Base-by-base conservation (phyloP, 2,888 invertebrate species). In the Athalia cordata region DNA sequence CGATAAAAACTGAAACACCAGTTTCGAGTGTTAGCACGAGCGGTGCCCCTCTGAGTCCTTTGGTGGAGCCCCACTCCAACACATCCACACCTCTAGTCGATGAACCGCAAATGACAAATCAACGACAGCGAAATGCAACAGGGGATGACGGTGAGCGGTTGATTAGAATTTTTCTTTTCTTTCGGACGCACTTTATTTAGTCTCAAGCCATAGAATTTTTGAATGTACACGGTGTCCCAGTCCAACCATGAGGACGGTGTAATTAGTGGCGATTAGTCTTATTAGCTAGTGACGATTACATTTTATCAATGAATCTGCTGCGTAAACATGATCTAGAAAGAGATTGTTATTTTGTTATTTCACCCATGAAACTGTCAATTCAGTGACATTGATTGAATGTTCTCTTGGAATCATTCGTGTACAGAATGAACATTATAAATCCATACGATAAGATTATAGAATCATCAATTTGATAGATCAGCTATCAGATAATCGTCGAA, bases 1-100 rank as follows among this genome's bases (percentile, higher is more conserved):
- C 85, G 4, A 83, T 89, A 78, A 87, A 89, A 85, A 86, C 86
- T 55, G 87, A 89, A 81, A 83, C 88, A 77, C 70, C 81, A 79
- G 85, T 87, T 76, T 88, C 89, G 72, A 86, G 89, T 15, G 89
- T 87, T 64, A 89, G 88, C 77, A 87, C 89, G 57, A 88, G 88
- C 43, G 89, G 89, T 79, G 91, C 93, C 77, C 92, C 93, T 68
- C 91, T 93, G 84, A 93, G 93, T 83, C 93, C 93, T 50, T 85
- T 87, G 49, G 86, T 87, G 78, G 94, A 95, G 89, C 93, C 95
- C 67, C 95, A 94, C 91, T 95, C 95, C 79, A 93, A 93, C 88
- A 92, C 93, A 5, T 93, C 94, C 82, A 93, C 93, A 79, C 93
- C 93, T 80, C 90, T 93, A 80, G 93, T 92, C 74, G 93, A 94